Evolutionary conservation across 2,113 vertebrate species (phyloP).

Genomic region (Taxidea taxus): DNA sequence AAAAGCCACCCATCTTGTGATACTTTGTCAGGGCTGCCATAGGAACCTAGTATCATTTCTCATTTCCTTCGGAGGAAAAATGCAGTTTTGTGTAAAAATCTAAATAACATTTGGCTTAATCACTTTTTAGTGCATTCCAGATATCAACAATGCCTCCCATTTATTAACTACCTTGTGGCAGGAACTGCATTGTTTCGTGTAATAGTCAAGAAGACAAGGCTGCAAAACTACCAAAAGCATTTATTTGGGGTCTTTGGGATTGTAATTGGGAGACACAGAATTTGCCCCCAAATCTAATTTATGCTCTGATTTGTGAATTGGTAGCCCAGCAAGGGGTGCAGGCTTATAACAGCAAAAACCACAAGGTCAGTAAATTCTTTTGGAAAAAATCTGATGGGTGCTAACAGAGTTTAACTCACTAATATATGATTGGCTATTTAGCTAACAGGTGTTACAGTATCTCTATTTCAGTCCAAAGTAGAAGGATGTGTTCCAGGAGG

Average conservation of each 20-base stretch:
- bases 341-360: neutral
- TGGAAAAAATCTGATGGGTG: neutral
- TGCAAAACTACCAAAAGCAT: neutral
- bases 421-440: neutral
- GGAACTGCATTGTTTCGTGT: fast-evolving
- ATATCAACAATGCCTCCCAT: fast-evolving
- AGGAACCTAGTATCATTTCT: neutral
- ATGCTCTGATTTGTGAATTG: neutral
- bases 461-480: neutral
- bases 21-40: fast-evolving
- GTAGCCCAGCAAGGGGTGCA: neutral
- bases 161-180: neutral
- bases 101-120: neutral
- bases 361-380: neutral
- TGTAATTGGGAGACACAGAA: neutral
- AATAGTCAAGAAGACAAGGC: neutral
- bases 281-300: neutral
- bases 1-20: neutral
- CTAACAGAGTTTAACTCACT: neutral
- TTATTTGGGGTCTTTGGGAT: neutral
- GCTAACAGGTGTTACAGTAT: neutral
- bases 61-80: neutral
- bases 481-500: neutral
- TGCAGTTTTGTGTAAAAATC: neutral
- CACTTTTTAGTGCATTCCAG: neutral